Base-by-base conservation (phyloP, 2,797 vertebrate species). In the Diceros bicornis region DNA sequence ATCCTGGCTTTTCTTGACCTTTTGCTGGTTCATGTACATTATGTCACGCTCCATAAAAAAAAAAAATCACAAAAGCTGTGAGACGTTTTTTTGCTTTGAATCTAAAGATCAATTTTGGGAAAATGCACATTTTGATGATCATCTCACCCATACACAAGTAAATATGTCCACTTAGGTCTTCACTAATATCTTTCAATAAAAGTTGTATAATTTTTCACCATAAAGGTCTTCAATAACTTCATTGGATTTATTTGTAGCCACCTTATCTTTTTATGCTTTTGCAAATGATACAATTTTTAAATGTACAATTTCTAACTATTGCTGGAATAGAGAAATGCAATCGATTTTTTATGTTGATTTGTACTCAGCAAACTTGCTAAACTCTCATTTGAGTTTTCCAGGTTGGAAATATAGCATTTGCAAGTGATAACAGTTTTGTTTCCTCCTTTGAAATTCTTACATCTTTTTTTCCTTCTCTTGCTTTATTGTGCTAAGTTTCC, bases 331-430 rank as follows among this genome's bases (percentile, higher is more conserved):
- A 88, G 29, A 82, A 87, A 71, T 57, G 23, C 32, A 77, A 89
- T 89, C 69, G 37, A 77, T 88, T 61, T 96, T 83, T 88, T 77
- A 21, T 50, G 16, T 78, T 89, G 72, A 72, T 84, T 66, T 84
- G 62, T 47, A 72, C 34, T 92, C 44, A 57, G 55, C 32, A 96
- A 83, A 64, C 55, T 71, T 83, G 77, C 21, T 57, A 64, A 47
- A 72, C 77, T 88, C 27, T 92, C 23, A 55, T 88, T 50, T 88
- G n/a, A 27, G 37, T 91, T 90, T 83, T 78, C 47, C 25, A 50
- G 20, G 16, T 78, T 75, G 34, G 41, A 89, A 92, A 78, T 41
- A 84, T 1, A 66, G 25, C 77, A 89, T 89, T 68, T 92, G 83
- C 62, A 83, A 92, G n/a, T 16, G 6, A 64, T 62, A 44, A 82